Evolutionary conservation across 2,888 invertebrate species (phyloP), one percentile per base, ranked within the genome.

Genomic region (Caenorhabditis parvicauda): DNA sequence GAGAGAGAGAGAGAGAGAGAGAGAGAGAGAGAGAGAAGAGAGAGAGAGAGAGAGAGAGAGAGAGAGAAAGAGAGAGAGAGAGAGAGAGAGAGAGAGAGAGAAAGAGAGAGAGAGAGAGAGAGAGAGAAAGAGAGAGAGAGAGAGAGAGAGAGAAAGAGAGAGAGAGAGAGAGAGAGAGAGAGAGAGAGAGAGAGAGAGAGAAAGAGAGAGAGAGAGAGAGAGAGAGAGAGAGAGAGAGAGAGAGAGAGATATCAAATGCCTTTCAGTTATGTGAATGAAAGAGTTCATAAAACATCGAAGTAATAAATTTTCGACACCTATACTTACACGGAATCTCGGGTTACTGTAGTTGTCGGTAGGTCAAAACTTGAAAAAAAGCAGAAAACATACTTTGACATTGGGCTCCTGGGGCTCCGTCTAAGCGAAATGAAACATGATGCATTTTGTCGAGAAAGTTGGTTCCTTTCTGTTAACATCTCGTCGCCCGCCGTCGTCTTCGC

Each of bases 401-500:
- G 61, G 47, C 61, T 61, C 6, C 61, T 45, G 14, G 57, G 56
- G 32, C 61, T 57, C 42, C 61, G 43, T 12, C 35, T 9, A 9
- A n/a, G n/a, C 9, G 9, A 9, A n/a, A 32, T 32, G 35, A 61
- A 61, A 44, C 61, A 61, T 19, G 62, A 58, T 7, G 62, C 62
- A 19, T 62, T 63, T 45, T 67, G 67, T 24, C 67, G 35, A 3
- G 67, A 57, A 37, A 67, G 44, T 21, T 60, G 63, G 52, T 63
- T 60, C 21, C 62, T 50, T 49, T 63, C 63, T 46, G 59, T 54
- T 32, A 57, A 25, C 14, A 63, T 60, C 25, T 67, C 67, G 38
- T 67, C 67, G 12, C 67, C 67, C 67, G 63, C 63, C 56, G 62
- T 63, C 43, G 67, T 67, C 27, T 57, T 59, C 41, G 67, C 58